These are phyloP conservation scores for Megaustenia siamemsis DNA, from an alignment of 2,888 invertebrate genomes.

Conservation along the genomic window DNA sequence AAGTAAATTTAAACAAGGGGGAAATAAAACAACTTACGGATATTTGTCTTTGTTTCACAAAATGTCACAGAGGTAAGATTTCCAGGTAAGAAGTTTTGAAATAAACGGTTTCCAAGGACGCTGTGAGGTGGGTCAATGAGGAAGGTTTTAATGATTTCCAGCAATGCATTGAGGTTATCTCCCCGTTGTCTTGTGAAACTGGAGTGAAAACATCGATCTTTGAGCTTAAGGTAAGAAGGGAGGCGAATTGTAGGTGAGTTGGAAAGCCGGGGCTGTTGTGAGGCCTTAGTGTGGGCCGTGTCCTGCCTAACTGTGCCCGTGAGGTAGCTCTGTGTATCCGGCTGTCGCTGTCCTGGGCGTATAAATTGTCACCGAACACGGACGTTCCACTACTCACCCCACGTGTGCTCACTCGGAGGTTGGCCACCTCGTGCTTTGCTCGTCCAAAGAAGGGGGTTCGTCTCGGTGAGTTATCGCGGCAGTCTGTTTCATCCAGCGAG, in stretches of 20 bases:
- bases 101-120: too few relatives aligned
- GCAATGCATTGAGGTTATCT: too few relatives aligned
- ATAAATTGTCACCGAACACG: neutral
- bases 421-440: neutral
- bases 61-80: too few relatives aligned
- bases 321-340: neutral
- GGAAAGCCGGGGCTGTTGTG: neutral
- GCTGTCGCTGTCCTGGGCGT: neutral
- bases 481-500: neutral
- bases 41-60: too few relatives aligned
- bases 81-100: too few relatives aligned
- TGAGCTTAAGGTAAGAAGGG: too few relatives aligned
- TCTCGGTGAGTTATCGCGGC: conserved; percentile 11
- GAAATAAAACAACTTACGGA: too few relatives aligned
- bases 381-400: neutral
- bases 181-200: too few relatives aligned
- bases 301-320: neutral
- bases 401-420: neutral
- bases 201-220: too few relatives aligned
- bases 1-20: too few relatives aligned
- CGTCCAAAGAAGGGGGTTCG: neutral
- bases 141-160: too few relatives aligned
- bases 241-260: neutral
- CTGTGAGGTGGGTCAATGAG: too few relatives aligned
- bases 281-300: neutral